These are phyloP conservation scores for Caenorhabditis tropicalis DNA, from an alignment of 1,140 invertebrate species.

Conservation along the genomic window DNA sequence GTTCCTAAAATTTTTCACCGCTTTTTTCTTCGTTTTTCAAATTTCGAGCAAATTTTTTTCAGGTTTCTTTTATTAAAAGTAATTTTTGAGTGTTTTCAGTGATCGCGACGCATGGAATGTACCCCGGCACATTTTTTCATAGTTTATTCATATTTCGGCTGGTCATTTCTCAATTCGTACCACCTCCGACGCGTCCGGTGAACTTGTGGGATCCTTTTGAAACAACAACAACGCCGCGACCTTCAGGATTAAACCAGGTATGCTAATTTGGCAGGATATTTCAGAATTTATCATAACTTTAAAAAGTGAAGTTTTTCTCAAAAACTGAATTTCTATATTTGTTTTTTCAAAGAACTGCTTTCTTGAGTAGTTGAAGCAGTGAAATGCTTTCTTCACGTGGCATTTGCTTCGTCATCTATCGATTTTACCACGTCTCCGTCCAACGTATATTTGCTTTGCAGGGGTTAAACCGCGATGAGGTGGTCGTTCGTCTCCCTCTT, in stretches of 20 bases:
- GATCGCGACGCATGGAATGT: conserved; percentile 30
- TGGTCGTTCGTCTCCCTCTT: conserved; percentile 58
- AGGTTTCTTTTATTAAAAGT: background rate
- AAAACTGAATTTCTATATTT: no score
- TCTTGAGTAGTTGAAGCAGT: no score
- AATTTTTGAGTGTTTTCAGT: background rate
- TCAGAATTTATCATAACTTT: no score
- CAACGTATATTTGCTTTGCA: conserved; percentile 44
- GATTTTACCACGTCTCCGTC: background rate
- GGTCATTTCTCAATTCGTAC: conserved; percentile 26
- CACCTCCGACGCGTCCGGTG: conserved; percentile 61
- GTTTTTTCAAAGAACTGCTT: no score
- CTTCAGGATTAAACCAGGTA: conserved; percentile 50
- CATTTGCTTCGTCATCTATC: background rate
- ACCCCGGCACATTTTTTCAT: background rate
- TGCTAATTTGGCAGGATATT: background rate
- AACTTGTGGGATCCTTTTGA: conserved; percentile 69
- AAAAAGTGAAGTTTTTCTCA: no score
- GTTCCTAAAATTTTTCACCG: background rate
- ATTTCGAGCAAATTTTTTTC: background rate
- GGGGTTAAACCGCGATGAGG: conserved; percentile 56
- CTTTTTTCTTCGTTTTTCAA: background rate
- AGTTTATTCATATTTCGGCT: background rate
- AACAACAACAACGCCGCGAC: conserved; percentile 58
- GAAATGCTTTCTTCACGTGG: no score